Base-by-base conservation (phyloP, 2,113 vertebrate species). In the Hippocampus mohnikei region DNA sequence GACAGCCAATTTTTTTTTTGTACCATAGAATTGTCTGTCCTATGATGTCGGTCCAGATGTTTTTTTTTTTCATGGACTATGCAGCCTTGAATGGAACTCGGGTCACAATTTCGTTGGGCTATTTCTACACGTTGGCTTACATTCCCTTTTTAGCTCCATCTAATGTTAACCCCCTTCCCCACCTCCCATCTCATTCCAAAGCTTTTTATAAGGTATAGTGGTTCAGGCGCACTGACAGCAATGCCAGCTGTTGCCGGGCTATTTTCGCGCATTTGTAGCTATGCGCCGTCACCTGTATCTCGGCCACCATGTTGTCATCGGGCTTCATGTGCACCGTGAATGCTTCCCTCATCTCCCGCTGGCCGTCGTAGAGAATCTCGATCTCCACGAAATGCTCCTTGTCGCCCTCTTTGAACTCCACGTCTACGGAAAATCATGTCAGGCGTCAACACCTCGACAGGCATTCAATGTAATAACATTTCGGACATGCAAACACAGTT, bases 281-380 rank as follows among this genome's bases (percentile, higher is more conserved):
- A 78, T 80, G 70, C 67, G 78, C 64, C 79, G 77, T 90, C 87
- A 94, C 94, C 94, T 94, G 92, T 81, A 90, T 90, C 83, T 95
- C 94, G 37, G 95, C 92, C 78, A 94, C 91, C 93, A 94, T 94
- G 87, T 94, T 94, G 83, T 95, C 93, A 63, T 94, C 94, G 20
- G 93, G 92, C 83, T 95, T 94, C 91, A 95, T 88, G 85, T 94
- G 93, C 3, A 95, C 87, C 3, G 88, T 93, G 84, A 96, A 94
- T 62, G 91, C 90, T 87, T 95, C 94, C 69, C 94, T 91, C 90
- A 94, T 94, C 89, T 96, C 94, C 79, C 92, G 86, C 81, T 93
- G 71, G 8, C 95, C 93, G 2, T 94, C 92, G 67, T 91, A 93
- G n/a, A 95, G 86, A 76, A 95, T 85, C 87, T 94, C 92, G 21